Conservation (phyloP, 1,140 invertebrate species). For the Eurosta solidaginis region DNA sequence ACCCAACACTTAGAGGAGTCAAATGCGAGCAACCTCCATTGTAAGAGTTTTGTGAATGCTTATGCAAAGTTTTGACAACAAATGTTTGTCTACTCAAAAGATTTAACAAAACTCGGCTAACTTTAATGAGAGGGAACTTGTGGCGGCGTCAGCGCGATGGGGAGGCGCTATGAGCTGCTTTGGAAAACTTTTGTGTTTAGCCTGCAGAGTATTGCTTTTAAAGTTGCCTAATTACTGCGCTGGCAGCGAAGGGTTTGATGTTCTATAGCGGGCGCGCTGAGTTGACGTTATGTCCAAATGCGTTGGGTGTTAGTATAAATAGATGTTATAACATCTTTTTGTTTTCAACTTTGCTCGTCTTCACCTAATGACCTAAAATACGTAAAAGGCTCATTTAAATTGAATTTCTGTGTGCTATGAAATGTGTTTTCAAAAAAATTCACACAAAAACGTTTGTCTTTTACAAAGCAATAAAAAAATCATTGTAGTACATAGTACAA, state of each 20-base stretch:
- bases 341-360: not conserved
- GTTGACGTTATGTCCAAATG: not conserved
- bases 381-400: not conserved
- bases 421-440: too few relatives aligned
- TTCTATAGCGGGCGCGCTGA: not conserved
- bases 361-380: conserved; percentile 20
- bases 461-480: not conserved
- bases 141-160: too few relatives aligned
- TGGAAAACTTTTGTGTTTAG: not conserved
- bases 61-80: not conserved
- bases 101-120: not conserved
- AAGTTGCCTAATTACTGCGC: not conserved
- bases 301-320: not conserved
- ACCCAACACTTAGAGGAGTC: conserved; percentile 7
- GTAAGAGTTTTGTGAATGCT: not conserved
- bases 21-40: not conserved
- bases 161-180: not conserved
- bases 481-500: not conserved
- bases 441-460: too few relatives aligned
- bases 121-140: not conserved
- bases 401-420: not conserved
- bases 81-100: not conserved
- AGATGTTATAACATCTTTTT: too few relatives aligned
- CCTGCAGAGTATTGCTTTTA: not conserved
- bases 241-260: not conserved